phyloP scores from a whole-genome alignment of 2,888 invertebrate species.

The Chymomyza caudatula region DNA sequence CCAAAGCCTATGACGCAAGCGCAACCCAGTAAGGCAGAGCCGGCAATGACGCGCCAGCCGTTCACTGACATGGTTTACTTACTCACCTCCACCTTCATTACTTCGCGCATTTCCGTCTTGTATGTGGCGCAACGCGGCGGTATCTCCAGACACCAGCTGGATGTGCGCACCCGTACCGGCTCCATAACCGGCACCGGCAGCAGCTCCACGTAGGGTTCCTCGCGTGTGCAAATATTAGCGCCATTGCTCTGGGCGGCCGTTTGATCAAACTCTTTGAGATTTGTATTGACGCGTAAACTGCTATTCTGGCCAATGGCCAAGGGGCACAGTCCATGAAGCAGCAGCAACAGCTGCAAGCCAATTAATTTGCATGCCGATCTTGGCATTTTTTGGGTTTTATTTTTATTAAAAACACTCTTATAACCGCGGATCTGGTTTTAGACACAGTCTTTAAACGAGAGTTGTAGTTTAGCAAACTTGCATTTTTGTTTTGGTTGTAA shows the following conservation, averaged over 20 bases:
- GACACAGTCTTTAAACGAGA: neutral
- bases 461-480: neutral
- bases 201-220: constrained; percentile 80
- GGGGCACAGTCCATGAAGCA: constrained; percentile 22
- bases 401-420: too few relatives aligned
- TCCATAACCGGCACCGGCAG: constrained; percentile 78
- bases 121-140: constrained; percentile 89
- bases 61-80: constrained; percentile 27
- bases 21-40: constrained; percentile 47
- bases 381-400: constrained; percentile 9
- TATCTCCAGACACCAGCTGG: constrained; percentile 88
- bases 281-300: constrained; percentile 55
- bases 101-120: constrained; percentile 84
- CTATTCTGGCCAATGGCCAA: constrained; percentile 43
- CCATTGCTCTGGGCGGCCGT: constrained; percentile 42
- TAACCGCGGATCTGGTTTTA: neutral
- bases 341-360: constrained; percentile 4
- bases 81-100: constrained; percentile 85
- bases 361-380: constrained; percentile 4
- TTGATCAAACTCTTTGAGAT: constrained; percentile 53
- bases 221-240: constrained; percentile 74
- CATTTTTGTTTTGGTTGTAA: neutral
- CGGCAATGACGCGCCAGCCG: constrained; percentile 43
- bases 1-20: constrained; percentile 35
- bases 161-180: constrained; percentile 84